phyloP scores from a whole-genome alignment of 2,888 invertebrate genomes.

The Zelleria hepariella region DNA sequence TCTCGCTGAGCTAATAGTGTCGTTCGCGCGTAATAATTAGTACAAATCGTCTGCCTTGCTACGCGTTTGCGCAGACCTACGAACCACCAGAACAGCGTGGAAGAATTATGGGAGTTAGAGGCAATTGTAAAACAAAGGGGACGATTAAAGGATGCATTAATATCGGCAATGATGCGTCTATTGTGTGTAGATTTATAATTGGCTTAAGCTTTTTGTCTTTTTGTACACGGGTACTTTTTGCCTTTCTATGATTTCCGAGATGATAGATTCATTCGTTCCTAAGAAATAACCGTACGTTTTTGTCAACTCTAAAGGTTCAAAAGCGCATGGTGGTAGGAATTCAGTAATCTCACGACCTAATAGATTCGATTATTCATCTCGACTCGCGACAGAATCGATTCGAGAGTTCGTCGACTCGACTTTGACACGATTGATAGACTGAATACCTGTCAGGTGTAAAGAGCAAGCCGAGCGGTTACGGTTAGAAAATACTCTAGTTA shows the following conservation, averaged over 20 bases:
- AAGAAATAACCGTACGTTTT: neutral
- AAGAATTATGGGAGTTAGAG: neutral
- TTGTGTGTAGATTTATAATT: slow-evolving; percentile 2
- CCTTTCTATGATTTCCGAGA: neutral
- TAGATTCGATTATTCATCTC: slow-evolving; percentile 68
- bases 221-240: neutral
- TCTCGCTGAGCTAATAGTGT: slow-evolving; percentile 17
- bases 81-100: slow-evolving; percentile 12
- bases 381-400: slow-evolving; percentile 49
- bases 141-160: neutral
- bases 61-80: slow-evolving; percentile 28
- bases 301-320: neutral
- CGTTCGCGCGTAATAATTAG: slow-evolving; percentile 70
- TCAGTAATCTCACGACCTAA: slow-evolving; percentile 63
- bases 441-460: neutral
- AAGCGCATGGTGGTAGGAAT: slow-evolving; percentile 32
- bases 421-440: slow-evolving; percentile 45
- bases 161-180: neutral
- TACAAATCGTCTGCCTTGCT: slow-evolving; percentile 59
- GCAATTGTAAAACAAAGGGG: neutral
- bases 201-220: neutral
- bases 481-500: no score
- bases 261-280: neutral
- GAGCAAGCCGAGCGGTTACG: no score
- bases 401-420: slow-evolving; percentile 12